Evolutionary conservation across 2,888 invertebrate species (phyloP).

Genomic region (Sphecodes monilicornis): DNA sequence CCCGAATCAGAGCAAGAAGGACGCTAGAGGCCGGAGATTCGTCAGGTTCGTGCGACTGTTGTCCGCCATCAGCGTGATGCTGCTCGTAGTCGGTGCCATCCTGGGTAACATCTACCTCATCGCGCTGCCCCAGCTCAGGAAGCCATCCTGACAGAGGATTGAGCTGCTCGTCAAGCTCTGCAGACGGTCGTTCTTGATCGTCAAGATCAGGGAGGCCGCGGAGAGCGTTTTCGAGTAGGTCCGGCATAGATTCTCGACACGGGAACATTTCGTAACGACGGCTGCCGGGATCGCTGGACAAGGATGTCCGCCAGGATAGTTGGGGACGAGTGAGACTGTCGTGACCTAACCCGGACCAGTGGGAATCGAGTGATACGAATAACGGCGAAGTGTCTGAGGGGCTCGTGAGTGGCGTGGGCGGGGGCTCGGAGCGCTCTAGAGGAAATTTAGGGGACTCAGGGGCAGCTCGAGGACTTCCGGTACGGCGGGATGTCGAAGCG

Average conservation of each 20-base stretch:
- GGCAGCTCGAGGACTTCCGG: slow-evolving; percentile 6
- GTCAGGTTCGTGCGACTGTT: slow-evolving; percentile 81
- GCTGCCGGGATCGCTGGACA: background rate
- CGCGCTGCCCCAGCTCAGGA: slow-evolving; percentile 80
- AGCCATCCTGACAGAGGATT: slow-evolving; percentile 82
- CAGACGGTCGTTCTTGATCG: slow-evolving; percentile 81
- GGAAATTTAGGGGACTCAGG: slow-evolving; percentile 12
- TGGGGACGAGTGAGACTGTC: background rate
- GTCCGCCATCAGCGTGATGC: slow-evolving; percentile 80
- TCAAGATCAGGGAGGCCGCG: slow-evolving; percentile 81
- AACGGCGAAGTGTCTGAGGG: background rate
- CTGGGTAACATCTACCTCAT: slow-evolving; percentile 82
- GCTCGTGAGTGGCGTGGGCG: background rate
- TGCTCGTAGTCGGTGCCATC: slow-evolving; percentile 80
- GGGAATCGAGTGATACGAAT: slow-evolving; percentile 1
- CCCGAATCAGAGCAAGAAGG: slow-evolving; percentile 82
- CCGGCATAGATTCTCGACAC: background rate
- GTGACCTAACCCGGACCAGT: background rate
- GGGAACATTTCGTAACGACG: background rate
- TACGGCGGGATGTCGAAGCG: background rate
- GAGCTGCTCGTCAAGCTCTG: slow-evolving; percentile 82
- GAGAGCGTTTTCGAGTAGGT: slow-evolving; percentile 81
- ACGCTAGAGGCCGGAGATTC: slow-evolving; percentile 80
- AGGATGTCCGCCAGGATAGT: background rate
- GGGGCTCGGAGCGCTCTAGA: background rate